A percentile compares a stretch with the other conserved stretches of the same genome.
These are phyloP conservation scores for Bergia sp. DNA, from an alignment of 92 coral and sea anemone species.

Conservation along the genomic window DNA sequence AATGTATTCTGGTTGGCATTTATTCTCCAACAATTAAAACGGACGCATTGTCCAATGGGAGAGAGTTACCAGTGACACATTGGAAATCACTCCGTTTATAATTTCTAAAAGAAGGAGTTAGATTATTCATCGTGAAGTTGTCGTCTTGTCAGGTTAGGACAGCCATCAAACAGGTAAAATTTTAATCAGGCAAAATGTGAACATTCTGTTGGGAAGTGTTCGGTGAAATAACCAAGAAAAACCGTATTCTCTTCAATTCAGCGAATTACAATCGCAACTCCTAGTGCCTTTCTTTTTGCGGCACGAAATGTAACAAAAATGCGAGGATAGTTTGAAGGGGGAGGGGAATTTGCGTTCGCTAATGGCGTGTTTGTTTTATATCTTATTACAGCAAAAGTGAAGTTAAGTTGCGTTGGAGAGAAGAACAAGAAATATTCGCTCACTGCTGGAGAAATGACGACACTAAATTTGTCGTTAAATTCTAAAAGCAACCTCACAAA, in stretches of 20 bases:
- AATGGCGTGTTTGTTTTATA: slow-evolving; percentile 17
- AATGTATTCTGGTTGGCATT: slow-evolving; percentile 25
- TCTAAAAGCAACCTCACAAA: slow-evolving; percentile 1
- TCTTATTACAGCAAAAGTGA: neutral
- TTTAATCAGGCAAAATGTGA: neutral
- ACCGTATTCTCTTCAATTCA: neutral
- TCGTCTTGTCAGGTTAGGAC: slow-evolving; percentile 7
- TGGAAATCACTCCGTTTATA: slow-evolving; percentile 11
- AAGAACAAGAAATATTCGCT: neutral
- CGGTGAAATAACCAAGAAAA: neutral
- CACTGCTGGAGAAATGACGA: neutral
- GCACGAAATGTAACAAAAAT: neutral
- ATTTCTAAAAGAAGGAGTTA: neutral
- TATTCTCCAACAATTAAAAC: slow-evolving; percentile 21
- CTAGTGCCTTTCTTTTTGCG: neutral
- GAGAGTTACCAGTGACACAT: neutral
- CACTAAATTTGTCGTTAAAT: neutral
- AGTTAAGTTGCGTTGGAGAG: neutral
- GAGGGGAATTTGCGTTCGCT: neutral
- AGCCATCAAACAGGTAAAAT: slow-evolving; percentile 6
- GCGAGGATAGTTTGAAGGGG: neutral
- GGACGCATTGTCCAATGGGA: slow-evolving; percentile 16
- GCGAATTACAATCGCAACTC: neutral
- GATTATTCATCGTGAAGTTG: slow-evolving; percentile 1
- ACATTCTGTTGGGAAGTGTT: neutral